Conservation (phyloP, 2,113 vertebrate genomes). For the Syngnathus scovelli region DNA sequence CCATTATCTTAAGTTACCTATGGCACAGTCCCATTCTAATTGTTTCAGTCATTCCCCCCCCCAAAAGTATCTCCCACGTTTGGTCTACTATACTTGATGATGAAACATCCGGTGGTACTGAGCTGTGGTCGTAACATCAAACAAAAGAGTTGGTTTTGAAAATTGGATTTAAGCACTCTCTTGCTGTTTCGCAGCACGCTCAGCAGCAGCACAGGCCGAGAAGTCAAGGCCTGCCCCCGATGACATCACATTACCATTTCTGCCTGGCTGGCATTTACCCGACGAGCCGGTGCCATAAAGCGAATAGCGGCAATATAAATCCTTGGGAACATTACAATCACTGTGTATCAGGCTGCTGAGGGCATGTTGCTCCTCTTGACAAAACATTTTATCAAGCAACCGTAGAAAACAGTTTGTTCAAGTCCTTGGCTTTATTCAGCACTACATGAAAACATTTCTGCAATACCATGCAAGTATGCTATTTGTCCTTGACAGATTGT, state of each 20-base stretch:
- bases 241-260: constrained; percentile 45
- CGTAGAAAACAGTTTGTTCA: not conserved
- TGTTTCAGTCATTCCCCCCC: no score
- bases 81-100: no score
- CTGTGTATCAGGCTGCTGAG: constrained; percentile 5
- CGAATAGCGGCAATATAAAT: constrained; percentile 13
- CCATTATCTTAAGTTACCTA: no score
- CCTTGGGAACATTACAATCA: constrained; percentile 7
- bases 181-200: constrained; percentile 28
- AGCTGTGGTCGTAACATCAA: not conserved
- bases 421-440: not conserved
- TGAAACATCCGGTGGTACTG: not conserved
- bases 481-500: not conserved
- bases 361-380: not conserved
- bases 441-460: not conserved
- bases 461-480: not conserved
- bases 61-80: no score
- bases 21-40: no score
- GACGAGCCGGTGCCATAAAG: constrained; percentile 4
- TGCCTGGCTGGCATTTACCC: constrained; percentile 37
- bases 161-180: not conserved
- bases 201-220: constrained; percentile 24
- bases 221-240: constrained; percentile 23
- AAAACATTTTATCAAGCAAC: constrained; percentile 13
- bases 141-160: not conserved